phyloP scores from a whole-genome alignment of 1,140 invertebrate species.

The Ips nitidus region DNA sequence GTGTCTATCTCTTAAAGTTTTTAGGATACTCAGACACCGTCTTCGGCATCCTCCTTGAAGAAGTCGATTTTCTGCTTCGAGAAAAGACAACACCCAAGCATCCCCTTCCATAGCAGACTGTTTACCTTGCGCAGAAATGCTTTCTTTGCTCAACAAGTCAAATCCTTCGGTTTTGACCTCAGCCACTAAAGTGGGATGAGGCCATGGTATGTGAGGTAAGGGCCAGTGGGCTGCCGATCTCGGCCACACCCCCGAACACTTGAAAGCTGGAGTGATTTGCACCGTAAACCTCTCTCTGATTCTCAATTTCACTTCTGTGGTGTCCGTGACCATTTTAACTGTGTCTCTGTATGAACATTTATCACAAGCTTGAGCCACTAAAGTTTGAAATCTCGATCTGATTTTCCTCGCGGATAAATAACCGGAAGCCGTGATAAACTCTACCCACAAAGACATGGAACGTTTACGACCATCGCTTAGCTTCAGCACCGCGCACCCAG shows the following conservation, averaged over 20 bases:
- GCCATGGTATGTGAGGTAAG: slow-evolving; percentile 84
- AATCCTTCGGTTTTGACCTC: slow-evolving; percentile 95
- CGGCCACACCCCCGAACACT: slow-evolving; percentile 92
- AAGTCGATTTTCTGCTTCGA: slow-evolving; percentile 84
- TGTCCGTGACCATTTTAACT: slow-evolving; percentile 93
- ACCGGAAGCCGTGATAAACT: slow-evolving; percentile 95
- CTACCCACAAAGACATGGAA: slow-evolving; percentile 97
- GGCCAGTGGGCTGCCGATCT: slow-evolving; percentile 93
- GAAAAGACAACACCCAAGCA: slow-evolving; percentile 90
- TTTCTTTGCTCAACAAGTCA: slow-evolving; percentile 87
- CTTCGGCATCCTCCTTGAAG: slow-evolving; percentile 76
- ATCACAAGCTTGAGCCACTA: slow-evolving; percentile 93
- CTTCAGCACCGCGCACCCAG: slow-evolving; percentile 95
- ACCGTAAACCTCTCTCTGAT: slow-evolving; percentile 91
- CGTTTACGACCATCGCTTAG: slow-evolving; percentile 92
- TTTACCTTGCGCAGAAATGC: slow-evolving; percentile 76
- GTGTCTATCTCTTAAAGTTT: slow-evolving; percentile 86
- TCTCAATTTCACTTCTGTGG: slow-evolving; percentile 84
- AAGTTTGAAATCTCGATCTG: slow-evolving; percentile 88
- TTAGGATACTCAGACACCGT: slow-evolving; percentile 83
- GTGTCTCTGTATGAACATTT: slow-evolving; percentile 89
- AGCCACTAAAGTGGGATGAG: slow-evolving; percentile 83
- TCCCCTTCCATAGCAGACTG: slow-evolving; percentile 93
- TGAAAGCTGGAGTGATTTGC: slow-evolving; percentile 92
- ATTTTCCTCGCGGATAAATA: slow-evolving; percentile 94